Percentiles rank a stretch among this genome's conserved stretches.
Conservation (phyloP, 2,113 vertebrate species). For the Oophaga pumilio region DNA sequence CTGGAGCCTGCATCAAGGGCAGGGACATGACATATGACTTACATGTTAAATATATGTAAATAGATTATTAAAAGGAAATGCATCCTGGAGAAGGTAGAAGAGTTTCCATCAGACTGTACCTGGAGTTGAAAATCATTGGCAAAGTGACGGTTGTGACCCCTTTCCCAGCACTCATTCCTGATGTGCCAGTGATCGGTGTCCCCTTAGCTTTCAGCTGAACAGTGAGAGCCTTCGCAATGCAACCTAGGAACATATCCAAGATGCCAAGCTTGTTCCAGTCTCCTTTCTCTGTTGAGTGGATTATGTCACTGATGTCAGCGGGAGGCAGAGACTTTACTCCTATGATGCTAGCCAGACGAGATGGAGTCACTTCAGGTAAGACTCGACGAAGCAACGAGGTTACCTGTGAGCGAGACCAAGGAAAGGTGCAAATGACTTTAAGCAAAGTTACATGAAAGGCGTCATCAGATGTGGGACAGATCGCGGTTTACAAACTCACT, state of each 20-base stretch:
- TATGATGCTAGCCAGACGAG: conserved; percentile 93
- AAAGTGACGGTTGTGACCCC: conserved; percentile 97
- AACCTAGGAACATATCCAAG: conserved; percentile 97
- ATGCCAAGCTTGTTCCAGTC: conserved; percentile 97
- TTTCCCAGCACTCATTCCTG: conserved; percentile 91
- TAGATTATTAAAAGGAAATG: background rate
- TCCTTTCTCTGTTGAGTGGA: conserved; percentile 97
- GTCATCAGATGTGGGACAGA: background rate
- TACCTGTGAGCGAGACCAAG: conserved; percentile 73
- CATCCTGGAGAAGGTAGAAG: background rate
- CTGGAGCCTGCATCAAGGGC: no score
- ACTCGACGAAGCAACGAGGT: conserved; percentile 93
- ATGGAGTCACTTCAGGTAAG: conserved; percentile 93
- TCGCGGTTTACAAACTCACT: conserved; percentile 68
- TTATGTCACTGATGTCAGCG: conserved; percentile 98
- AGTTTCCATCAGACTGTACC: conserved; percentile 69
- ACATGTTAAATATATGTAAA: no score
- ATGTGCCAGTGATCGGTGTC: conserved; percentile 89
- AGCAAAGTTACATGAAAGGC: background rate
- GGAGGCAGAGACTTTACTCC: conserved; percentile 95
- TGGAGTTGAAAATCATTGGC: conserved; percentile 99
- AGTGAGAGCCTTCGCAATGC: conserved; percentile 97
- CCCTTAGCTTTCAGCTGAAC: conserved; percentile 99
- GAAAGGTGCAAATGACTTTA: background rate
- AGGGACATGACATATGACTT: no score